phyloP scores from a whole-genome alignment of 1,140 invertebrate genomes.

The Pararge aegeria region DNA sequence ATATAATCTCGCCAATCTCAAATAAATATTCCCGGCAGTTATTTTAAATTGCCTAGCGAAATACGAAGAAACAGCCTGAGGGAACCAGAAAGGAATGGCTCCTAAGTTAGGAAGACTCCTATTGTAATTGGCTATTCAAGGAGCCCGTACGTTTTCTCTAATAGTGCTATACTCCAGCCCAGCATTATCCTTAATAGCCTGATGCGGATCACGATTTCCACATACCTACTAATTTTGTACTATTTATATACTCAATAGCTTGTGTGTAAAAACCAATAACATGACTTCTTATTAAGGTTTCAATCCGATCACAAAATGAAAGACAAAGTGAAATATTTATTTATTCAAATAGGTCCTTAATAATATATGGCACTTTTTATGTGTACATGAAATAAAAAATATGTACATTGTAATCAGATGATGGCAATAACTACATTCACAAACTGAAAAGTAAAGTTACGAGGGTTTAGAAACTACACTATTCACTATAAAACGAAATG shows the following conservation, averaged over 20 bases:
- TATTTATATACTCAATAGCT: background rate
- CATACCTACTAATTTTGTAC: conserved; percentile 8
- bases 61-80: conserved; percentile 27
- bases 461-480: too few species aligned
- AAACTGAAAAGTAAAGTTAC: too few species aligned
- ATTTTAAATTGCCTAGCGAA: conserved; percentile 29
- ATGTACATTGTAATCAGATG: too few species aligned
- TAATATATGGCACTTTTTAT: too few species aligned
- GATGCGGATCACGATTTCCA: conserved; percentile 25
- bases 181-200: conserved; percentile 31
- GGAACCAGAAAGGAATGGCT: conserved; percentile 35
- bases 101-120: conserved; percentile 30
- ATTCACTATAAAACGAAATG: too few species aligned
- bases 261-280: background rate
- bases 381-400: too few species aligned
- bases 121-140: conserved; percentile 54
- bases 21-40: conserved; percentile 28
- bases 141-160: conserved; percentile 47
- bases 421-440: too few species aligned
- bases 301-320: background rate
- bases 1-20: conserved; percentile 15
- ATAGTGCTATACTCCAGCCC: conserved; percentile 38
- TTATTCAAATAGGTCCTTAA: too few species aligned
- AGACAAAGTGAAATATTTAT: too few species aligned
- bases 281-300: too few species aligned